Evolutionary conservation across 2,888 invertebrate species (phyloP), one percentile per base, ranked within the genome.

Genomic region (Drosophila limbata): DNA sequence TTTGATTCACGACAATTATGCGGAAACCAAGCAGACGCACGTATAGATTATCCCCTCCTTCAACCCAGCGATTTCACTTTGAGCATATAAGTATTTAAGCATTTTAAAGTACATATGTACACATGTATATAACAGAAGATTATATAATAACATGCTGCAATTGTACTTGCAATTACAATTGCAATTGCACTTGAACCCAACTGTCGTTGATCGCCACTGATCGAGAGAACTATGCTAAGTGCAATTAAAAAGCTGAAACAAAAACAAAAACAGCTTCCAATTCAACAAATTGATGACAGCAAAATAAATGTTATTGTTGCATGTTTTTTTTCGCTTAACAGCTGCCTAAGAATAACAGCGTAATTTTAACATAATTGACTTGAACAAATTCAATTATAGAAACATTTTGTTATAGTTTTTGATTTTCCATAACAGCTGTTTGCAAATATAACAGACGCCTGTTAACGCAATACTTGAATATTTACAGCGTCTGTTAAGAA

Each of bases 11-110:
- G 45, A 76, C 62, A 73, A 73, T 76, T 52, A 66, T 55, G 71
- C 79, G 75, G 77, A 79, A 77, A 45, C 47, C 33, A 52, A 47
- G 60, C 71, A 79, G 77, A 78, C 76, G 44, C 51, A 40, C 61
- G 44, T 19, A 62, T 6, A 28, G 4, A 8, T 28, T 2, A 37
- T 21, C 8, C 13, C n/a, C 45, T 10, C 28, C 31, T 56, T n/a
- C 53, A 51, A 25, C 31, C 40, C 8, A 42, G 10, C 33, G 45
- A 57, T 53, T 71, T 71, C 44, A 50, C 61, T 62, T 55, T 55
- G 35, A 17, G 45, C 17, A 31, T 39, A 31, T 42, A 40, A 40
- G 31, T 11, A 28, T 47, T 28, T 45, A 45, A 35, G 35, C 21
- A 28, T 9, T 39, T 17, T 39, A 21, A 50, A 10, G 11, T 40